Percentiles rank a stretch among this genome's conserved stretches.
These are phyloP conservation scores for Zhuqinia jingwanae DNA, from an alignment of 2,888 invertebrate genomes.

Conservation along the genomic window DNA sequence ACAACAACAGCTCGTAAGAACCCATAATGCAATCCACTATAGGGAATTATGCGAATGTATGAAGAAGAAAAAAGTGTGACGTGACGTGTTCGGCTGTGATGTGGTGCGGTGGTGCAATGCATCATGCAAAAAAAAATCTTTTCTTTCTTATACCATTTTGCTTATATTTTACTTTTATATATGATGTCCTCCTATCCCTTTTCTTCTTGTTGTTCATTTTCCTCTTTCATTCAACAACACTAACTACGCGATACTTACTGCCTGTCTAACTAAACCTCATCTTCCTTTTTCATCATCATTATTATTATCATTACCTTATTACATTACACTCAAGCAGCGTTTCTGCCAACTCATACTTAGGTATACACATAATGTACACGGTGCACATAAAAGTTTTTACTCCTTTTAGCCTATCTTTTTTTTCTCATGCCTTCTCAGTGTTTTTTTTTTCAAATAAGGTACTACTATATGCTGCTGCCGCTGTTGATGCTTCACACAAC, in stretches of 20 bases:
- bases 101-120: conserved; percentile 54
- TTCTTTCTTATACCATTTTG: conserved; percentile 17
- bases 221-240: background rate
- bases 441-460: background rate
- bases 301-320: conserved; percentile 33
- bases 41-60: conserved; percentile 57
- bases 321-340: conserved; percentile 54
- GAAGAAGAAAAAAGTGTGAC: conserved; percentile 62
- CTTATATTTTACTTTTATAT: no score
- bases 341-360: conserved; percentile 71
- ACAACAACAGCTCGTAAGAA: conserved; percentile 1
- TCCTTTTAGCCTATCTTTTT: conserved; percentile 27
- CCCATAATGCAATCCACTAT: background rate
- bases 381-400: conserved; percentile 30
- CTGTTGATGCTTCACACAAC: no score
- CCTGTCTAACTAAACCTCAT: conserved; percentile 69
- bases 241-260: conserved; percentile 43
- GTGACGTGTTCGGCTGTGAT: conserved; percentile 51
- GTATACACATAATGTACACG: conserved; percentile 28
- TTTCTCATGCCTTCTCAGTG: conserved; percentile 52
- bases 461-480: background rate
- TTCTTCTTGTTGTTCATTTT: conserved; percentile 32
- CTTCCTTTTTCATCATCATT: conserved; percentile 55
- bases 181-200: conserved; percentile 17
- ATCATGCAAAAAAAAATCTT: conserved; percentile 62